Conservation (phyloP, 2,113 vertebrate genomes). For the Oreamnos americanus region DNA sequence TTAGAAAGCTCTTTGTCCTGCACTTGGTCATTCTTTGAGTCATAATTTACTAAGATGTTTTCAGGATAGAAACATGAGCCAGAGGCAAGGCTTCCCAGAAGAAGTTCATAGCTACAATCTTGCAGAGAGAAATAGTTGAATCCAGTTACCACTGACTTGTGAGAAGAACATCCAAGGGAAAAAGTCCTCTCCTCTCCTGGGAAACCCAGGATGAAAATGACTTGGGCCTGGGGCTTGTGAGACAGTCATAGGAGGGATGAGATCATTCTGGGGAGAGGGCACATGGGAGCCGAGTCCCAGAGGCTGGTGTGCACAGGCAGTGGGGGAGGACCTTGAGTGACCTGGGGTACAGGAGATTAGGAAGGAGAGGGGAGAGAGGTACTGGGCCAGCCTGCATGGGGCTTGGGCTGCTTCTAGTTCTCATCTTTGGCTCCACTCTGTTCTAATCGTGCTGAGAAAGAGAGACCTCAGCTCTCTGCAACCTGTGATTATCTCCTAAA, state of each 20-base stretch:
- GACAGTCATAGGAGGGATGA: neutral
- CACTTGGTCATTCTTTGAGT: neutral
- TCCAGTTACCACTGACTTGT: neutral
- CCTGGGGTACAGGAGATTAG: neutral
- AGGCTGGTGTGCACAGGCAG: neutral
- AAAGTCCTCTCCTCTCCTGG: neutral
- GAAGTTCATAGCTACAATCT: neutral
- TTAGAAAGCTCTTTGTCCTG: neutral
- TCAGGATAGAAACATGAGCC: neutral
- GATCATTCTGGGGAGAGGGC: neutral
- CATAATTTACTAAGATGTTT: neutral
- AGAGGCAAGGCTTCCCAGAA: neutral
- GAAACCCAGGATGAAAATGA: neutral
- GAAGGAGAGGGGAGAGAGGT: conserved; percentile 60
- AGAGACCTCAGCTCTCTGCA: neutral
- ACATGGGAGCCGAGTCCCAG: neutral
- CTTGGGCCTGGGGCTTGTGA: neutral
- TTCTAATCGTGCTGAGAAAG: no score
- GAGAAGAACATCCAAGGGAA: neutral
- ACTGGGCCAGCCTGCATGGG: conserved; percentile 57
- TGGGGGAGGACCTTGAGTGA: neutral
- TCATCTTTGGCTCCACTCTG: neutral
- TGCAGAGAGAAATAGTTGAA: neutral
- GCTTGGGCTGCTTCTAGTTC: neutral
- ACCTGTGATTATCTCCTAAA: neutral